Conservation (phyloP, 2,797 vertebrate genomes). For the Ispidina lecontei region DNA sequence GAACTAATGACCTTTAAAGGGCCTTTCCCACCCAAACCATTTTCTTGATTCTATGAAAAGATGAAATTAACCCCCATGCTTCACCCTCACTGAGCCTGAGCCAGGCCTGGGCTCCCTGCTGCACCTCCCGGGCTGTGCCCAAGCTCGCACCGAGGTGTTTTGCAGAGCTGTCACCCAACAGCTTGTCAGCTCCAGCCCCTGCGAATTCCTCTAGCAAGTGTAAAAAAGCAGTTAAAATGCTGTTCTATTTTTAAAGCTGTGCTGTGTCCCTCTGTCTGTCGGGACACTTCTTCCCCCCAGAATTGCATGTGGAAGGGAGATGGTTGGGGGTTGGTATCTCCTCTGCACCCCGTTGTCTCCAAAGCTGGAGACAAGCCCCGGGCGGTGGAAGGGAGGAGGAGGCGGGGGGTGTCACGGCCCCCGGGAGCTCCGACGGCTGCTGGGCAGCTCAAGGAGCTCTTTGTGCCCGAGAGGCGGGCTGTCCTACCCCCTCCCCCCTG, state of each 20-base stretch:
- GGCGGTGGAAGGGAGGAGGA: fast-evolving
- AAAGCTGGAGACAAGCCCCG: neutral
- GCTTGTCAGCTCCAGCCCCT: neutral
- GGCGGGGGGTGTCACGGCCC: neutral
- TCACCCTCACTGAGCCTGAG: neutral
- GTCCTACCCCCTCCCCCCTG: neutral
- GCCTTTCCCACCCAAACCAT: neutral
- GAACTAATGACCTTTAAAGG: neutral
- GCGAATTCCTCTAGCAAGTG: neutral
- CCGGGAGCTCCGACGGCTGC: neutral
- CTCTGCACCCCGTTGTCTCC: neutral
- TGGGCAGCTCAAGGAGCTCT: neutral
- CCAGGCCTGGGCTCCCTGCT: neutral
- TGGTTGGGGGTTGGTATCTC: neutral
- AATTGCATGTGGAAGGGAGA: fast-evolving
- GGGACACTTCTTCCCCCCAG: neutral
- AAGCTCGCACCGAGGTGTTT: fast-evolving
- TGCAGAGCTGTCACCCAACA: neutral
- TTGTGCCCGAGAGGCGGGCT: neutral
- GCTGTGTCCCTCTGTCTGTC: neutral
- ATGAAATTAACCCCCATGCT: fast-evolving
- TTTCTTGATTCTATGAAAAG: neutral
- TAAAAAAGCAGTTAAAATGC: neutral
- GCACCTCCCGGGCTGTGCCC: neutral
- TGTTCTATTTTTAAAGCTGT: neutral